Base-by-base conservation (phyloP, 2,888 invertebrate genomes). In the Tetranychus truncatus region DNA sequence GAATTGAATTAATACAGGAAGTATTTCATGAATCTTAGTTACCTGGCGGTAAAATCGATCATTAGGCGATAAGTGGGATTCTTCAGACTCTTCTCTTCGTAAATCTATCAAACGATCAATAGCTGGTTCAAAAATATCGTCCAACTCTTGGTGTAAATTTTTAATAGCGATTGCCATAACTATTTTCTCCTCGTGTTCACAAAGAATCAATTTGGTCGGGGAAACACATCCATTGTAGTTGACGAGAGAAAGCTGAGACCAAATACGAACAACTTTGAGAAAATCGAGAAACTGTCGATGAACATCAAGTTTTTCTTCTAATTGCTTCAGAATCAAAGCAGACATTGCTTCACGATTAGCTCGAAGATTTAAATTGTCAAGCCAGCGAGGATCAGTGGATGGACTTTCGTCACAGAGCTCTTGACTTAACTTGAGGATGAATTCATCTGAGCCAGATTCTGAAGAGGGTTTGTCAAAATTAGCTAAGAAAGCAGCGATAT, bases 361-460 rank as follows among this genome's bases (percentile, higher is more conserved):
- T n/a, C n/a, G 24, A n/a, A 24, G 11, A 8, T 65, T 20, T 20
- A 24, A 55, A 11, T 81, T 82, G 79, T 86, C 86, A 1, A 86
- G 84, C 89, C 89, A 89, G 74, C 89, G 84, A 0, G 95, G 95
- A 85, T 95, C 95, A 18, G 91, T 89, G 0, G 90, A 89, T 1
- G 95, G 94, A 78, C 89, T 87, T 83, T 95, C 94, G 82, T 95
- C 90, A 75, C 93, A 87, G 80, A 94, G 85, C 81, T 91, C 89
- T 77, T 86, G 85, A 76, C 91, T 90, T 45, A 92, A 87, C 74
- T 85, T 84, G 18, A 88, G 82, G n/a, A 89, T 87, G 74, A 87
- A 84, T 78, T 86, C 86, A 80, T 87, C 87, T 72, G 88, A 81
- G 66, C 84, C 83, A 11, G 86, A 84, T 79, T 85, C 85, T 84